Conservation (phyloP, 1,140 invertebrate species). For the Oncopodura yosiiana region DNA sequence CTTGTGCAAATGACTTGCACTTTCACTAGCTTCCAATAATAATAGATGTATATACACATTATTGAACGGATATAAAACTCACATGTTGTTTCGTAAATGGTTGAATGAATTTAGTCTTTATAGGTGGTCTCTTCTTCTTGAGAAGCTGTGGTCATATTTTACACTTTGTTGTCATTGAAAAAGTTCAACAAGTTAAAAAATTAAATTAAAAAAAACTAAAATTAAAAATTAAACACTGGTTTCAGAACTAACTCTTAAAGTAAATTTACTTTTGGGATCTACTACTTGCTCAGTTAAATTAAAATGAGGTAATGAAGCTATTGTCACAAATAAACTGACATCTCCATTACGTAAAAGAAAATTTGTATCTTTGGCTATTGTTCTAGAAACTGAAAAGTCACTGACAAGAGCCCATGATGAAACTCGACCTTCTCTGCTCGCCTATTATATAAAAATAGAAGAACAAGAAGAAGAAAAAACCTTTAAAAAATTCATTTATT, state of each 20-base stretch:
- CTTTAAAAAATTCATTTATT: background rate
- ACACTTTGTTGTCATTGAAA: too few relatives aligned
- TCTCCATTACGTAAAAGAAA: conserved; percentile 92
- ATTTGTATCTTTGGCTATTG: conserved; percentile 46
- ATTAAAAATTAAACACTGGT: conserved; percentile 86
- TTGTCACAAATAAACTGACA: conserved; percentile 76
- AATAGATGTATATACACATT: too few relatives aligned
- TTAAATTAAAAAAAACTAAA: too few relatives aligned
- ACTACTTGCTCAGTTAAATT: conserved; percentile 89
- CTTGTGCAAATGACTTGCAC: too few relatives aligned
- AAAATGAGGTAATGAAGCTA: conserved; percentile 79
- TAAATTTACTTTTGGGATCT: conserved; percentile 89
- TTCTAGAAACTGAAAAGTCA: conserved; percentile 68
- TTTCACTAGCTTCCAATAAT: too few relatives aligned
- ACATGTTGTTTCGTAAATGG: too few relatives aligned
- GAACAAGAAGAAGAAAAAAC: background rate
- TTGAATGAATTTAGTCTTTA: too few relatives aligned
- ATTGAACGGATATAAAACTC: too few relatives aligned
- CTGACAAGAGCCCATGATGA: conserved; percentile 33
- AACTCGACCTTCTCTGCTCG: conserved; percentile 26
- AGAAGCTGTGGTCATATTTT: too few relatives aligned
- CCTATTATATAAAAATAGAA: conserved; percentile 1
- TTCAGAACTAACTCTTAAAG: conserved; percentile 86
- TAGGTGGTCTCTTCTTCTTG: too few relatives aligned
- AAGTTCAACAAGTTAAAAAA: too few relatives aligned